phyloP scores from a whole-genome alignment of 2,797 vertebrate species.

The Tokudaia muenninki region DNA sequence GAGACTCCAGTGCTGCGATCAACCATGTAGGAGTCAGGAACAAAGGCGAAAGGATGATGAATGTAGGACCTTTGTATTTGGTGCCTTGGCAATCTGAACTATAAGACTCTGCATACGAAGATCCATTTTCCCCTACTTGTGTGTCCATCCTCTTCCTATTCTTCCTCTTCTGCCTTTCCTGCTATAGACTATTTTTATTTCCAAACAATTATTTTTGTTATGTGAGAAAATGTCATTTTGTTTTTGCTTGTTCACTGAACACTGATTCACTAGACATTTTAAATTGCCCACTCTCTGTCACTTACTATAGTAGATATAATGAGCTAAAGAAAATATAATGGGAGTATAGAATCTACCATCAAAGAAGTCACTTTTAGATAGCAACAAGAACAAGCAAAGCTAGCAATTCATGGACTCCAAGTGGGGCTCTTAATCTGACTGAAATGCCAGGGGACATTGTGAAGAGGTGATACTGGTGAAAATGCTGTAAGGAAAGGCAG shows the following conservation, averaged over 20 bases:
- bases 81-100: not conserved
- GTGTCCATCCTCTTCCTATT: not conserved
- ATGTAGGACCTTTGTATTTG: not conserved
- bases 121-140: not conserved
- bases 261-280: not conserved
- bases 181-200: not conserved
- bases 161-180: not conserved
- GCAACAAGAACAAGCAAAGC: not conserved
- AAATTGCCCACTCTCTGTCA: constrained; percentile 13
- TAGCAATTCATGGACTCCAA: not conserved
- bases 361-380: not conserved
- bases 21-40: constrained; percentile 3
- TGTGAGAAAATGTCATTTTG: not conserved
- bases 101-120: not conserved
- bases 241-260: constrained; percentile 14
- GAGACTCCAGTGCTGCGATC: constrained; percentile 37
- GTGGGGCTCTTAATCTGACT: not conserved
- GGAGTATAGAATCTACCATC: not conserved
- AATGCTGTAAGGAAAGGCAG: not conserved
- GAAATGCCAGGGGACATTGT: not conserved
- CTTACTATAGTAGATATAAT: not conserved
- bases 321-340: constrained; percentile 16
- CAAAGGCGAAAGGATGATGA: constrained; percentile 4
- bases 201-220: not conserved
- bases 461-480: not conserved